These are phyloP conservation scores for Agrotis clavis DNA, from an alignment of 2,888 invertebrate species.

Conservation along the genomic window DNA sequence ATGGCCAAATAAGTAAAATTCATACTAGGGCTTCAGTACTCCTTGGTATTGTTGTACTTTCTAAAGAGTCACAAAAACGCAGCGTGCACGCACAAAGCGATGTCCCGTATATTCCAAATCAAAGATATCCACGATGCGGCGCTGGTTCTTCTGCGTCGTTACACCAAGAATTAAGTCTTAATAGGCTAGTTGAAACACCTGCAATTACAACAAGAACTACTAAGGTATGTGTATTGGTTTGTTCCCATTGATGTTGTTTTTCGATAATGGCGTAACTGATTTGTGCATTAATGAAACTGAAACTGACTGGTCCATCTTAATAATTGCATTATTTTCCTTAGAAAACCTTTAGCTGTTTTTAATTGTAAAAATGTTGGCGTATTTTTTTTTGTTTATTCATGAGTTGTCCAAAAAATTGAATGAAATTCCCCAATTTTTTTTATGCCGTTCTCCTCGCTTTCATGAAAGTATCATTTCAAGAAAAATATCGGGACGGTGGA, in stretches of 20 bases:
- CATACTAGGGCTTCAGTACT: too few relatives aligned
- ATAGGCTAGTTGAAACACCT: slow-evolving; percentile 73
- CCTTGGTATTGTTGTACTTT: too few relatives aligned
- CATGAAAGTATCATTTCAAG: too few relatives aligned
- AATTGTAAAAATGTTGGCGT: too few relatives aligned
- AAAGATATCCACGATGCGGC: slow-evolving; percentile 58
- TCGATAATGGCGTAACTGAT: not conserved
- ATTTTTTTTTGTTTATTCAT: too few relatives aligned
- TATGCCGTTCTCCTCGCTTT: too few relatives aligned
- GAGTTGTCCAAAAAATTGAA: too few relatives aligned
- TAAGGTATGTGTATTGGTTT: not conserved
- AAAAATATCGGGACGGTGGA: too few relatives aligned
- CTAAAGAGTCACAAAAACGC: not conserved
- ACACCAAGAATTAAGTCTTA: slow-evolving; percentile 74
- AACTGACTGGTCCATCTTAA: not conserved
- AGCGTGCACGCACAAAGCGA: slow-evolving; percentile 1
- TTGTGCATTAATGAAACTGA: not conserved
- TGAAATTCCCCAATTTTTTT: too few relatives aligned
- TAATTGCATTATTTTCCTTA: too few relatives aligned
- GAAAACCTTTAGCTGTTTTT: too few relatives aligned
- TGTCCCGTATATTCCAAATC: slow-evolving; percentile 56
- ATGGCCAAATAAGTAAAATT: too few relatives aligned
- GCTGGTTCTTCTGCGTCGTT: slow-evolving; percentile 71
- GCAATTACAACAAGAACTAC: slow-evolving; percentile 64
- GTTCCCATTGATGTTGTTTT: not conserved